A percentile compares a stretch with the other conserved stretches of the same genome.
Conservation (phyloP, 37 sponge, comb jelly and placozoan genomes). For the Diacarnus erythraeanus region DNA sequence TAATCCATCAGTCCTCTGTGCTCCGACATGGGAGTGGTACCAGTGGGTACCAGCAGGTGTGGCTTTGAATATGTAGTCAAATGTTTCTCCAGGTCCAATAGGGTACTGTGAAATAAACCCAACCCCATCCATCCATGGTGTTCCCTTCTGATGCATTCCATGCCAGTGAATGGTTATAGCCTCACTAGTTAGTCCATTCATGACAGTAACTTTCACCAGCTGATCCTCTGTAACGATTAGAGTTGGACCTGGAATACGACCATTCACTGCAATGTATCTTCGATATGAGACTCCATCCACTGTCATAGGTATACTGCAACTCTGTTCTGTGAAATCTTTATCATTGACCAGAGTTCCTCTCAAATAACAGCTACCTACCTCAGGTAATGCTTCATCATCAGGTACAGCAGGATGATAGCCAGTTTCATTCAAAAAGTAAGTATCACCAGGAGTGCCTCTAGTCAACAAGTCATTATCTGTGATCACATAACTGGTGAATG, state of each 20-base stretch:
- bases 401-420: not conserved
- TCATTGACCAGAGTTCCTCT: not conserved
- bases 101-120: slow-evolving; percentile 60
- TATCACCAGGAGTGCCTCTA: slow-evolving; percentile 1
- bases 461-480: too few species aligned
- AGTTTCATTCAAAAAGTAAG: slow-evolving; percentile 4
- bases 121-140: slow-evolving; percentile 80
- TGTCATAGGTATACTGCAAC: slow-evolving; percentile 35
- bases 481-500: too few species aligned
- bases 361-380: not conserved
- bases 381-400: not conserved
- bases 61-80: slow-evolving; percentile 58
- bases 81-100: slow-evolving; percentile 39
- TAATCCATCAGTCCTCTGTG: slow-evolving; percentile 69
- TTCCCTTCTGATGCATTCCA: slow-evolving; percentile 58
- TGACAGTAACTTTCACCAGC: slow-evolving; percentile 36
- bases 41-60: slow-evolving; percentile 69
- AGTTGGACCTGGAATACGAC: slow-evolving; percentile 60
- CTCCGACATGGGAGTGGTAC: slow-evolving; percentile 79
- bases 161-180: slow-evolving; percentile 79
- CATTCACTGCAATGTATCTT: slow-evolving; percentile 48
- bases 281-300: slow-evolving; percentile 54
- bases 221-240: slow-evolving; percentile 46
- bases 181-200: slow-evolving; percentile 54
- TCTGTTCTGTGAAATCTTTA: not conserved